Evolutionary conservation across 2,113 vertebrate genomes (phyloP), one percentile per base, ranked within the genome.

Genomic region (Mesocricetus auratus): DNA sequence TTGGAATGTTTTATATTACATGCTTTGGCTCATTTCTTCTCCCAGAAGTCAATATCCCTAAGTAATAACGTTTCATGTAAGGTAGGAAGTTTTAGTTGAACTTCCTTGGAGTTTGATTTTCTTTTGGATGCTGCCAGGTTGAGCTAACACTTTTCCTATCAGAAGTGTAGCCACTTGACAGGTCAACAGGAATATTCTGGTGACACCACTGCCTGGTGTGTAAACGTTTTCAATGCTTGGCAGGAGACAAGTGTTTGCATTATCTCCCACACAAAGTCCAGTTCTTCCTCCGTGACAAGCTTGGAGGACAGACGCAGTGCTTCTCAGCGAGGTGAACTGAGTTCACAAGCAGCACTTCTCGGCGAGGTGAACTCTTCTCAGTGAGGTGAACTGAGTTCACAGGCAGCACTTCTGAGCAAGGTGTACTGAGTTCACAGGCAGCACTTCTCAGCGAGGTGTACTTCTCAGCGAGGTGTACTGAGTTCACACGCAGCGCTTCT

Each of bases 51-150:
- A 91, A 9, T 91, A 74, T 71, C 89, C 75, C 39, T 85, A 13
- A 74, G 21, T 79, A 82, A 89, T 74, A 79, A 36, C 42, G 4
- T 68, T 77, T 91, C 36, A 77, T 53, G 3, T 29, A 75, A 78
- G 29, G 73, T 62, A 31, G 22, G 53, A 1, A 47, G 24, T 92
- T 92, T 96, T 81, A 9, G 4, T 89, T 86, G 71, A 33, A 75
- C 64, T 58, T 31, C 47, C 77, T 50, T 93, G 89, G 31, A 22
- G 56, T 96, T 94, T 95, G 69, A 74, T 78, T 91, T 92, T 74
- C 60, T 93, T 81, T 1, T 56, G 62, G 45, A 31, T 24, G 19
- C 6, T 75, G 73, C 10, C 83, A 42, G 39, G 56, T 77, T 26
- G 79, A 66, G 5, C 29, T 77, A 62, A 45, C 1, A 53, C 42